Evolutionary conservation across 53 echinoderm and acorn worm species (phyloP), one percentile per base, ranked within the genome.

Genomic region (Apostichopus leukothele): DNA sequence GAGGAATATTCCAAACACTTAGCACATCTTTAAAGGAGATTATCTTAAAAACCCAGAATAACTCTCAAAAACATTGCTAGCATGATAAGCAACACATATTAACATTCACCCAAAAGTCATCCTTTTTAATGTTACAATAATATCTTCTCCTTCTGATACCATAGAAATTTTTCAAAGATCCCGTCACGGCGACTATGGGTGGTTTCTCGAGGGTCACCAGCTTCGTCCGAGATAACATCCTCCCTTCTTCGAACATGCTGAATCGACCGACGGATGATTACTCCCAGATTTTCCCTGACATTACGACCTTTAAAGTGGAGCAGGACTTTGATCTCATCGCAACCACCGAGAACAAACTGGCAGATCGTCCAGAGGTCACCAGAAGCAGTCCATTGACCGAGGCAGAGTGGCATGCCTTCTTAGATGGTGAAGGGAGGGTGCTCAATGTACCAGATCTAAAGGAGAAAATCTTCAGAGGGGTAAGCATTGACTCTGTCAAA

Each of bases 121-220:
- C 57, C 7, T 57, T 10, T 57, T 10, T 9, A 57, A 57, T 57
- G 57, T 57, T 57, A 7, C 7, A 9, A 8, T 57, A 57, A 9
- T 57, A 57, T 57, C 57, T 9, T 57, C 57, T 10, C 10, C 0
- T 57, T 57, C 8, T 57, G 8, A 57, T 9, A 57, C 57, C 22
- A 11, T 90, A 97, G 98, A 95, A 97, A 90, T 97, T 97, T 89
- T 93, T 97, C 89, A 95, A 97, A 86, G 98, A 97, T 73, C 95
- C 98, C 4, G 90, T 92, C 75, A 88, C 93, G 0, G 76, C 86
- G 4, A 97, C 95, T 1, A 92, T 97, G 95, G 98, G 98, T 22
- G 94, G 98, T 3, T 97, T 97, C 86, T 97, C 98, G 75, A 97
- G 94, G 74, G 98, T 97, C 73, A 97, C 98, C 90, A 97, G 94